Conservation (phyloP, 2,113 vertebrate genomes). For the Brachypteracias leptosomus region DNA sequence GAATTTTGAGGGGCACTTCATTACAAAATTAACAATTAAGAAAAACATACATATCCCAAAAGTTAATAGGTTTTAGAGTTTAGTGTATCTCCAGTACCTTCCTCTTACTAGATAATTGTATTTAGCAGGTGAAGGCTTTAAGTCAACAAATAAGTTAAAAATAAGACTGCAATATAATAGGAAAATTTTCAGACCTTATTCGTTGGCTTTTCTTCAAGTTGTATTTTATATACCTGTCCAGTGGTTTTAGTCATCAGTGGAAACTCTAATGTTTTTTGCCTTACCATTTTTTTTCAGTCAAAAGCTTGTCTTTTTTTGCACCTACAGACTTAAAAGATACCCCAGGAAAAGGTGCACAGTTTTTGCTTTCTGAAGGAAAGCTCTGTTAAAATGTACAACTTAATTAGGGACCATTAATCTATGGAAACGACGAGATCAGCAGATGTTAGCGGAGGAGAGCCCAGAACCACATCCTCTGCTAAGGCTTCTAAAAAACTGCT, state of each 20-base stretch:
- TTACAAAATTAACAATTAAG: background rate
- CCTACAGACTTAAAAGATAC: background rate
- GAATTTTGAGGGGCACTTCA: background rate
- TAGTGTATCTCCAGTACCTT: background rate
- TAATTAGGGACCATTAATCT: slow-evolving; percentile 10
- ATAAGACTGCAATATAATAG: background rate
- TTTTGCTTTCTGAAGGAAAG: background rate
- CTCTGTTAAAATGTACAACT: background rate
- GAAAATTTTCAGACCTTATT: background rate
- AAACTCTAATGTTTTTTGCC: background rate
- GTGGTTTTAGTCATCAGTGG: background rate
- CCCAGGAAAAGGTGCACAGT: background rate
- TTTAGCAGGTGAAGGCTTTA: background rate
- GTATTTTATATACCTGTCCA: background rate
- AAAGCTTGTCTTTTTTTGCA: background rate
- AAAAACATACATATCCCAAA: background rate
- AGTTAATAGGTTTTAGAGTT: background rate
- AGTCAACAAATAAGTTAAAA: background rate
- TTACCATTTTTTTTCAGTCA: background rate
- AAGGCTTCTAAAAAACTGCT: background rate
- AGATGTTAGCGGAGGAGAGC: background rate
- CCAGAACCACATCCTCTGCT: background rate
- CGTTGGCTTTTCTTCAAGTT: background rate
- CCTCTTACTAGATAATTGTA: background rate
- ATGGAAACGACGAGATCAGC: background rate